Percentiles rank a stretch among this genome's conserved stretches.
Evolutionary conservation across 2,113 vertebrate genomes (phyloP).

Genomic region (Oncorhynchus gorbuscha): DNA sequence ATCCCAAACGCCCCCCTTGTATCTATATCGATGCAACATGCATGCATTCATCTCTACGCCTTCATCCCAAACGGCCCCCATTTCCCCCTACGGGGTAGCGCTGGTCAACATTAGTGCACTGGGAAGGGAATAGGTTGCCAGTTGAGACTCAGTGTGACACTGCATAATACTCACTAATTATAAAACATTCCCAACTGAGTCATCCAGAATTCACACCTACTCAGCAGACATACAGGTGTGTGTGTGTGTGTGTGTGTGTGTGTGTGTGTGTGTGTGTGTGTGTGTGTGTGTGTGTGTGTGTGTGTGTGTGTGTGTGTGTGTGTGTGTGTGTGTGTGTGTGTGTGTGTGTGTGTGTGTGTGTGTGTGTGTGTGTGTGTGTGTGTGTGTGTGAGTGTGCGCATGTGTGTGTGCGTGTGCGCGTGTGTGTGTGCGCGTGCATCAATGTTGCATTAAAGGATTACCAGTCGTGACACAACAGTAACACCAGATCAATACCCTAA

Average conservation of each 20-base stretch:
- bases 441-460: not conserved
- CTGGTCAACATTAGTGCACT: not conserved
- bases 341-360: constrained; percentile 1
- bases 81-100: too few relatives aligned
- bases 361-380: not conserved
- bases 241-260: not conserved
- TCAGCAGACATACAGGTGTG: not conserved
- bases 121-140: constrained; percentile 2
- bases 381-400: not conserved
- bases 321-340: not conserved
- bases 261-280: not conserved
- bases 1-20: too few relatives aligned
- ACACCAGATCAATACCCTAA: not conserved
- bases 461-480: not conserved
- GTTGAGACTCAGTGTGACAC: constrained; percentile 53
- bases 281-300: not conserved
- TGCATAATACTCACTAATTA: constrained; percentile 58
- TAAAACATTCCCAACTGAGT: constrained; percentile 51
- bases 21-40: too few relatives aligned
- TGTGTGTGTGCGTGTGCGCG: not conserved
- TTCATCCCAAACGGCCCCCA: too few relatives aligned
- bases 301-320: not conserved
- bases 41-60: too few relatives aligned
- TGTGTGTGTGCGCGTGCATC: not conserved
- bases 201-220: constrained; percentile 30